Base-by-base conservation (phyloP, 35 echinoderm and acorn worm species). In the Stichopus chloronotus region DNA sequence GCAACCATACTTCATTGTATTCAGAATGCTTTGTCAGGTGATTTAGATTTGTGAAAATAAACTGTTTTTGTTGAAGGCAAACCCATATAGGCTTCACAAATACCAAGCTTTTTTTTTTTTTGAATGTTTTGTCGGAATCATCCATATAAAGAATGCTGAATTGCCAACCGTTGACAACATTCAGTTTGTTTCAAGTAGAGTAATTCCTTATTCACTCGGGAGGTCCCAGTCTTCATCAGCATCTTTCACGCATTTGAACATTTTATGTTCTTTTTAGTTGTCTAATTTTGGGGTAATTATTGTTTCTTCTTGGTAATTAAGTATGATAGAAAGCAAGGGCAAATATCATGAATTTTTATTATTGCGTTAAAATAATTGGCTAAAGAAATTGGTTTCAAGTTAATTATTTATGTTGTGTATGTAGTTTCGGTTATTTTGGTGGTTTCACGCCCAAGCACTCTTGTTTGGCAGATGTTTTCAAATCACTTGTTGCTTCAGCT, bases 381-480 rank as follows among this genome's bases (percentile, higher is more conserved):
- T 43, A 43, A 43, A 43, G 30, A 43, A 54, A 55, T 20, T 84
- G n/a, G 17, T 55, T 84, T 57, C 56, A 56, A 17, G 9, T 55
- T 20, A 56, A 56, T 84, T 84, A 80, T 80, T 80, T 80, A 84
- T 84, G 81, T 84, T 84, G 81, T 84, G 52, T 84, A 84, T 20
- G 81, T 84, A 56, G 81, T 14, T 43, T 43, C 56, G 81, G 81
- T 84, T 57, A 84, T 84, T 84, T 76, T 56, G 81, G 53, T 84
- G 81, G 53, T 17, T 56, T 56, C 12, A 16, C 56, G 56, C 16
- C 53, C 81, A 21, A 13, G 11, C 72, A 56, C 17, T 17, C 52
- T 56, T 81, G 16, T 9, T 84, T 84, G 81, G 53, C 52, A 54
- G 56, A 55, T 81, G 14, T 56, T 84, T 84, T 84, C 43, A 56